Percentiles rank a stretch among this genome's conserved stretches.
Evolutionary conservation across 2,888 invertebrate genomes (phyloP).

Genomic region (Uloborus plumipes): DNA sequence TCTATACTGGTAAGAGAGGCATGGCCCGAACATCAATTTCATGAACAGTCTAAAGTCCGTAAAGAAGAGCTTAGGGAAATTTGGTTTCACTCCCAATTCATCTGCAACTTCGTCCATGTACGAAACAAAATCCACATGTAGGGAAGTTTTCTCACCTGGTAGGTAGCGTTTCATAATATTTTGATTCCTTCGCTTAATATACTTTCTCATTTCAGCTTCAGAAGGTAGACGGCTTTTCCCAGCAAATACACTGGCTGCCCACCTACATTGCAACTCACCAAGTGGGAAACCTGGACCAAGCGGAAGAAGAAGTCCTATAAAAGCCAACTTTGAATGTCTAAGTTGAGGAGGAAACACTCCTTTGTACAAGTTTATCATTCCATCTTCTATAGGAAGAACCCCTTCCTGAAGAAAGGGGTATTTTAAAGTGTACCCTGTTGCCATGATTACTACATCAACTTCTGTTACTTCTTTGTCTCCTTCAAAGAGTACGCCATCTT

Average conservation of each 20-base stretch:
- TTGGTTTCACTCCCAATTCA: conserved; percentile 71
- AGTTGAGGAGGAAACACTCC: conserved; percentile 67
- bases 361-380: conserved; percentile 65
- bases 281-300: conserved; percentile 65
- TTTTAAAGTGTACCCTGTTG: conserved; percentile 70
- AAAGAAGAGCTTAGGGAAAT: conserved; percentile 69
- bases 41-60: conserved; percentile 68
- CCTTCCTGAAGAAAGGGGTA: conserved; percentile 70
- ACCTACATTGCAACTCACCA: conserved; percentile 65
- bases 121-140: conserved; percentile 67
- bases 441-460: conserved; percentile 70
- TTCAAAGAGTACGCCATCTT: conserved; percentile 68
- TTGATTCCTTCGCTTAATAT: conserved; percentile 11
- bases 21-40: conserved; percentile 69
- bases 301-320: conserved; percentile 67
- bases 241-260: conserved; percentile 40
- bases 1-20: conserved; percentile 70
- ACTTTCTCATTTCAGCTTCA: conserved; percentile 32
- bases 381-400: conserved; percentile 28
- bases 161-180: conserved; percentile 7
- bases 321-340: conserved; percentile 67
- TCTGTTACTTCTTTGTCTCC: conserved; percentile 67
- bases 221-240: conserved; percentile 37
- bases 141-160: conserved; percentile 13
- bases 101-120: conserved; percentile 73